Evolutionary conservation across 2,113 vertebrate species (phyloP), one percentile per base, ranked within the genome.

Genomic region (Lamprotornis superbus): DNA sequence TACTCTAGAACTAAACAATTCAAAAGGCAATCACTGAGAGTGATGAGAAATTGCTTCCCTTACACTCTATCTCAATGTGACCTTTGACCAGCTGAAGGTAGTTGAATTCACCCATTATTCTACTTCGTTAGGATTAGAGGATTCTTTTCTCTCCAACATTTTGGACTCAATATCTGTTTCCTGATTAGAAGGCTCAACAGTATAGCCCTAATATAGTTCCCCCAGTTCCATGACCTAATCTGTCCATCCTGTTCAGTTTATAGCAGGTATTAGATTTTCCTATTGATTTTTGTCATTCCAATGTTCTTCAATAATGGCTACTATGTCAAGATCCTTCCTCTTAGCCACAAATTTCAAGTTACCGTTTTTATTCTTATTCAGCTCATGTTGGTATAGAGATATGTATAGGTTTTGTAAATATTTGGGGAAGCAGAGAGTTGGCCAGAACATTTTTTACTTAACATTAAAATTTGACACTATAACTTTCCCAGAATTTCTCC

Each of bases 241-340:
- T 90, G 64, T 89, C 80, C 86, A 96, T 92, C 83, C 93, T 95
- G 86, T 53, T 77, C 65, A 90, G 53, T 95, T 93, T 90, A 93
- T 71, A 82, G 69, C 61, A 89, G 37, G n/a, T 69, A 90, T 90
- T 90, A 92, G 77, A 81, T 52, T 64, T 82, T 64, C 69, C 76
- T 50, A 68, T 71, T 89, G 37, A 90, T 93, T 94, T 95, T 87
- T 87, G 71, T 78, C 79, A 92, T 96, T 89, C 68, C 56, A 90
- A 5, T 9, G 7, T 84, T 93, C 80, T 90, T 94, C 37, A 47
- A 31, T 71, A 94, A 94, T 84, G 68, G 67, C 69, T 81, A n/a
- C 50, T 80, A 78, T 78, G 83, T 77, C 60, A 77, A 93, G 82
- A 79, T 78, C 39, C 37, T 83, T 70, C 63, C 42, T 64, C 46